These are phyloP conservation scores for Cotesia vestalis DNA, from an alignment of 1,140 invertebrate species.

Conservation along the genomic window DNA sequence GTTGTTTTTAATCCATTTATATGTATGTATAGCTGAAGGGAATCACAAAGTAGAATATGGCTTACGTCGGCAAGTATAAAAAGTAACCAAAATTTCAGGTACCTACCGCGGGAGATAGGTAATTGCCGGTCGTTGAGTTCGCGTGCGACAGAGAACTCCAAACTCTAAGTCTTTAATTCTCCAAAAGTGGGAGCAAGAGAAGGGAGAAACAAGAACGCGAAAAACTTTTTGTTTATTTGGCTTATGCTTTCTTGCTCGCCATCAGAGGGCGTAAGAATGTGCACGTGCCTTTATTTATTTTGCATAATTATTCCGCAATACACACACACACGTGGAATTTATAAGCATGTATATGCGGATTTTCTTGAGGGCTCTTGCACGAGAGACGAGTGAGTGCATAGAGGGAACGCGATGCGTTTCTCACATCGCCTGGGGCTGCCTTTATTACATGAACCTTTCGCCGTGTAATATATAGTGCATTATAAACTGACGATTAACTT, in stretches of 20 bases:
- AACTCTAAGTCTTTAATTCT: neutral
- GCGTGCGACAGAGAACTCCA: conserved; percentile 42
- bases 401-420: neutral
- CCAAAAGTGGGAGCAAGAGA: neutral
- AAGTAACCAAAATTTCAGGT: conserved; percentile 42
- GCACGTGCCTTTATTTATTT: conserved; percentile 59
- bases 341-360: neutral
- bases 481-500: too few relatives aligned
- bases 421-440: conserved; percentile 12
- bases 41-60: conserved; percentile 15
- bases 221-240: neutral
- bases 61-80: conserved; percentile 32
- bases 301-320: conserved; percentile 52
- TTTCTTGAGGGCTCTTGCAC: neutral
- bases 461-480: neutral
- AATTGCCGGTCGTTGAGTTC: conserved; percentile 51
- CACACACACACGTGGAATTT: conserved; percentile 18
- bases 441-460: conserved; percentile 18
- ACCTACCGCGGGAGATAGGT: conserved; percentile 47
- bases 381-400: neutral
- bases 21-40: neutral
- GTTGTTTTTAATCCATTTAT: neutral
- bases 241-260: neutral
- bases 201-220: conserved; percentile 28
- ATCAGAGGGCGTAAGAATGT: conserved; percentile 48